Percentiles rank a stretch among this genome's conserved stretches.
Evolutionary conservation across 2,797 vertebrate species (phyloP).

Genomic region (Lophotriccus pileatus): DNA sequence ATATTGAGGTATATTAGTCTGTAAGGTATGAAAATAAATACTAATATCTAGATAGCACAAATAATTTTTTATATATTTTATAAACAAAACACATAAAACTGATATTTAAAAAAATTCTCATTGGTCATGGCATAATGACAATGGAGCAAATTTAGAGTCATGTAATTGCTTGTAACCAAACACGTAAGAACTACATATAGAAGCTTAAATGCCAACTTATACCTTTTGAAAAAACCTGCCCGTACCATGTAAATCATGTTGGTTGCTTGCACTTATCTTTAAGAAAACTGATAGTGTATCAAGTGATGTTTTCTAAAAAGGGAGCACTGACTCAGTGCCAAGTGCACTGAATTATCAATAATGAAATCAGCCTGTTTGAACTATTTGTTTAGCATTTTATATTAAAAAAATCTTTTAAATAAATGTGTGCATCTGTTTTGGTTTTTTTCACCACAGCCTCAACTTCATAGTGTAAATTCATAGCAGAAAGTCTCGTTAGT

Average conservation of each 20-base stretch:
- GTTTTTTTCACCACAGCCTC: background rate
- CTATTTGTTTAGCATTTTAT: background rate
- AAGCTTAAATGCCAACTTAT: background rate
- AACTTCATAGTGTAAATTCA: background rate
- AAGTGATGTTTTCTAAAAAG: background rate
- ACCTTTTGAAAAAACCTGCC: background rate
- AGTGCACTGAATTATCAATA: background rate
- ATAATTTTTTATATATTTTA: background rate
- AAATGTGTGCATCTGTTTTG: background rate
- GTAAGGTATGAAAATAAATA: background rate
- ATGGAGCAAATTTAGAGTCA: background rate
- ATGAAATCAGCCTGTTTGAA: background rate
- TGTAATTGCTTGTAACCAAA: background rate
- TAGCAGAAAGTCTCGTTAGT: background rate
- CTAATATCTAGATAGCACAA: background rate
- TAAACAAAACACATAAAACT: background rate
- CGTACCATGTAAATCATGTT: background rate
- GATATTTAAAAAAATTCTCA: background rate
- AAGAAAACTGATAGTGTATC: background rate
- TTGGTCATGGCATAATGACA: background rate
- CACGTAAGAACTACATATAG: accelerated
- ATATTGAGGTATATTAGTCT: background rate
- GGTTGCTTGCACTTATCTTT: background rate
- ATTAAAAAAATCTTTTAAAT: background rate
- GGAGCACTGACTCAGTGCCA: background rate